Evolutionary conservation across 2,797 vertebrate species (phyloP), one percentile per base, ranked within the genome.

Genomic region (Podargus strigoides): DNA sequence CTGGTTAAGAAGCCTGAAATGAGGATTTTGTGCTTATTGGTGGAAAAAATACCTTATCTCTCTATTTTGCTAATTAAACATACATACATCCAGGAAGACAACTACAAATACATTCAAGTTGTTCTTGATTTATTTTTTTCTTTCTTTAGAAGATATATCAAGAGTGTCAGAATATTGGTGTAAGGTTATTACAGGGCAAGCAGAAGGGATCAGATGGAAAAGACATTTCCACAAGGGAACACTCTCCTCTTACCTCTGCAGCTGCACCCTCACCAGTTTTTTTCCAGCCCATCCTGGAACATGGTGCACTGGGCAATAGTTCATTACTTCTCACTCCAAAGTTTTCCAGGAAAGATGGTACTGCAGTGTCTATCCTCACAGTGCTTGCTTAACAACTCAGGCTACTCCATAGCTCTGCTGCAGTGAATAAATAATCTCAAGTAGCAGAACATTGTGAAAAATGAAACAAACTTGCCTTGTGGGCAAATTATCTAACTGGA

Each of bases 391-490:
- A 94, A 95, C 76, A 84, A 94, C 91, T 85, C 94, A 89, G 89
- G 41, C 73, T 55, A 39, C 82, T 92, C 92, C 91, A 56, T 50
- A 84, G 95, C 95, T 87, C 90, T 92, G 83, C 87, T 85, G 90
- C 95, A 68, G 67, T 83, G 96, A 96, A 94, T 97, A 96, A 96
- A 96, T 93, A 95, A 96, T 95, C 94, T 85, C 88, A 91, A 94
- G 84, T 68, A 94, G 94, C 91, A 93, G 93, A 96, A 96, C 90
- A 93, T 93, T 73, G 77, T 95, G 89, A 96, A 92, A 95, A 82
- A 88, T 70, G 64, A 94, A 94, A 74, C 81, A 78, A 87, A 85
- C 77, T 86, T 92, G 89, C 90, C 94, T 96, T 7, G 16, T 68
- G 91, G 90, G 94, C 92, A 95, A 97, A 97, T 97, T 85, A 94